These are phyloP conservation scores for Megalops atlanticus DNA, from an alignment of 2,113 vertebrate species.

Conservation along the genomic window DNA sequence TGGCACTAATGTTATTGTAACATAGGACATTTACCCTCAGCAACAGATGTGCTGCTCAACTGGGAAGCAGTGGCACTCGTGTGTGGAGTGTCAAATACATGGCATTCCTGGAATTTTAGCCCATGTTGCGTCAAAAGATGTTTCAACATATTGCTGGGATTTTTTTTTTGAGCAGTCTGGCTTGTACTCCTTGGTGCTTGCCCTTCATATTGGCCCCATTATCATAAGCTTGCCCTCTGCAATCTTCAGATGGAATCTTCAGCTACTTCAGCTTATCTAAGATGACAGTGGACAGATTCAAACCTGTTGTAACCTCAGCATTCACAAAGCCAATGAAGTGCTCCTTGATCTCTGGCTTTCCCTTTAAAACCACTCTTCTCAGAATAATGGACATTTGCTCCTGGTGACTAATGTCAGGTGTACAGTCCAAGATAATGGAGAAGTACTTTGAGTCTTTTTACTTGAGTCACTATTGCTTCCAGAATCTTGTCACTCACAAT, in stretches of 20 bases:
- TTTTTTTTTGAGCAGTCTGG: conserved; percentile 19
- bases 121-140: background rate
- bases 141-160: background rate
- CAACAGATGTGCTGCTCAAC: too few relatives aligned
- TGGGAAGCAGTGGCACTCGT: too few relatives aligned
- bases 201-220: conserved; percentile 44
- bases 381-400: conserved; percentile 33
- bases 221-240: conserved; percentile 39
- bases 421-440: too few relatives aligned
- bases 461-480: conserved; percentile 18
- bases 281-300: conserved; percentile 30
- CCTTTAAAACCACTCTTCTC: conserved; percentile 3
- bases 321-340: conserved; percentile 34
- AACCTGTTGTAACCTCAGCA: conserved; percentile 25
- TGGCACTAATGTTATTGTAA: too few relatives aligned
- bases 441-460: conserved; percentile 28
- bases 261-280: conserved; percentile 38
- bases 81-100: too few relatives aligned
- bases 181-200: conserved; percentile 33
- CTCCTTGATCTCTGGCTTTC: conserved; percentile 28
- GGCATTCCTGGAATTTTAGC: too few relatives aligned
- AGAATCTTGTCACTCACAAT: conserved; percentile 23
- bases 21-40: too few relatives aligned
- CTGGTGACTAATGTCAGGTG: too few relatives aligned
- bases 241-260: too few relatives aligned